These are phyloP conservation scores for Pyrrhosoma nymphula DNA, from an alignment of 2,888 invertebrate genomes.

Conservation along the genomic window DNA sequence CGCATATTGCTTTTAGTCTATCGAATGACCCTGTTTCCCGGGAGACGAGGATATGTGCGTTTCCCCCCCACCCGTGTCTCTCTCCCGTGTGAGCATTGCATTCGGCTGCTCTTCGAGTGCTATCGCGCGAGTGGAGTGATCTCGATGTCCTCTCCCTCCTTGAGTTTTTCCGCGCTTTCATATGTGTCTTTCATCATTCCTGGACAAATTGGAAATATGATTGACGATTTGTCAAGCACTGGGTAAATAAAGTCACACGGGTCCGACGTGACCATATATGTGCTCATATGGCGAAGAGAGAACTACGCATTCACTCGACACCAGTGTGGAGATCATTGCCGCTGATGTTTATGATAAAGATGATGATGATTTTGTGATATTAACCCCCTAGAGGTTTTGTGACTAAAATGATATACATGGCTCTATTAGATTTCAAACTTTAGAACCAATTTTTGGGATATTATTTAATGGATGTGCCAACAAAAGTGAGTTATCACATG, in stretches of 20 bases:
- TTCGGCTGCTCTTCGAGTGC: constrained; percentile 2
- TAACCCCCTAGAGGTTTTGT: background rate
- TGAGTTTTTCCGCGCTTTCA: constrained; percentile 40
- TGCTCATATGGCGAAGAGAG: background rate
- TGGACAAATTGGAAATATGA: constrained; percentile 51
- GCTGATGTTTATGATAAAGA: background rate
- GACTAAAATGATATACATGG: background rate
- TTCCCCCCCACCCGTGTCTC: background rate
- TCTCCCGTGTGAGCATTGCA: background rate
- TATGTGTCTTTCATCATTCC: constrained; percentile 37
- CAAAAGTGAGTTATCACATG: no score
- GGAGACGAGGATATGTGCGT: background rate
- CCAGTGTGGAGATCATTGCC: background rate
- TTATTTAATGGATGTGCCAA: no score
- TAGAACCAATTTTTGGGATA: no score
- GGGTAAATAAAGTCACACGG: background rate
- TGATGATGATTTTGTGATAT: background rate
- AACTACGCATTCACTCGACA: background rate
- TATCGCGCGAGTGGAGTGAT: constrained; percentile 38
- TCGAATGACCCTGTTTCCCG: constrained; percentile 64
- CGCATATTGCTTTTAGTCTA: constrained; percentile 62
- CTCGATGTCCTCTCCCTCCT: background rate
- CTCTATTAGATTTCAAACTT: no score
- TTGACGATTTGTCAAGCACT: constrained; percentile 13
- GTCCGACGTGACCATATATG: background rate